phyloP scores from a whole-genome alignment of 2,797 vertebrate genomes.

The Eupleurogrammus muticus region DNA sequence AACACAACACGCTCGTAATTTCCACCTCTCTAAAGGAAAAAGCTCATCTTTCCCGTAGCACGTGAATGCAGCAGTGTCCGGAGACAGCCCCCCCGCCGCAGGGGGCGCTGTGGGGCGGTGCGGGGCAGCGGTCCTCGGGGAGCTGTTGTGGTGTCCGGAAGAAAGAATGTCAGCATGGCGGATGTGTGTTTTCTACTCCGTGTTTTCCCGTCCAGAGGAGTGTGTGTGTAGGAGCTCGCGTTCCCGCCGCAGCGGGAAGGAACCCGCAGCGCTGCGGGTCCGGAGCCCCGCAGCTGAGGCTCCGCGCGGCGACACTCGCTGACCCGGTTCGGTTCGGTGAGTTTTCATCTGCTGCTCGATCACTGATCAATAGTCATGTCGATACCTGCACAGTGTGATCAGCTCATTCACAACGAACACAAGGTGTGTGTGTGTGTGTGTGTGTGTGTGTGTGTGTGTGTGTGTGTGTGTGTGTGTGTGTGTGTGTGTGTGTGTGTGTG shows the following conservation, averaged over 20 bases:
- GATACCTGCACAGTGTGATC: too few species aligned
- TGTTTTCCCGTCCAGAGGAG: not conserved
- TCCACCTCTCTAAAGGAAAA: too few species aligned
- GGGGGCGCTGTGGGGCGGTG: constrained; percentile 38
- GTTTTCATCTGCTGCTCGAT: constrained; percentile 19
- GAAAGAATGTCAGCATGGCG: constrained; percentile 43
- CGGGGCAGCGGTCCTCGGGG: not conserved
- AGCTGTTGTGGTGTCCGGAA: constrained; percentile 37
- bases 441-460: too few species aligned
- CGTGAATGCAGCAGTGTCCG: not conserved
- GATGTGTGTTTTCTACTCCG: constrained; percentile 20
- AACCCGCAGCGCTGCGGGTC: not conserved
- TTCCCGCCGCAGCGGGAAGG: fast-evolving
- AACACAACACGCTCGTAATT: too few species aligned
- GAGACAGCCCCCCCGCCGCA: constrained; percentile 6
- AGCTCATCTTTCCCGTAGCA: too few species aligned
- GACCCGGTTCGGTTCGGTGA: constrained; percentile 60
- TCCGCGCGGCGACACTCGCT: constrained; percentile 40
- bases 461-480: too few species aligned
- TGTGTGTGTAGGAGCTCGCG: fast-evolving
- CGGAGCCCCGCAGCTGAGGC: not conserved
- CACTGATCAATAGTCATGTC: not conserved
- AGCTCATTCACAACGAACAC: too few species aligned
- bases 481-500: too few species aligned
- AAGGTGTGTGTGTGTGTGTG: too few species aligned